Conservation (phyloP, 2,797 vertebrate species). For the Darevskia mixta region DNA sequence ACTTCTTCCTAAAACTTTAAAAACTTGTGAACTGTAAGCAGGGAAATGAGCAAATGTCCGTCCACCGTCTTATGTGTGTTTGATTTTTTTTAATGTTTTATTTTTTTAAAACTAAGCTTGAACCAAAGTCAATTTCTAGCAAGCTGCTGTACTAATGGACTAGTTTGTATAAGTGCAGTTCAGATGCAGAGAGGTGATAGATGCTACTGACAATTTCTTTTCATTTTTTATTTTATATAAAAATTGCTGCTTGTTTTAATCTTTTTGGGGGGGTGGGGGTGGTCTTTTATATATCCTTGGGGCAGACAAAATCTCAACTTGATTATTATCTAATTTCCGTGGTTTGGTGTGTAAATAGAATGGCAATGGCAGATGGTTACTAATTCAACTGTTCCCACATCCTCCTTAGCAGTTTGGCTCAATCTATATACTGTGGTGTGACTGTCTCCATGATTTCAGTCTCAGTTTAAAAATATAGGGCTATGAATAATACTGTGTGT, state of each 20-base stretch:
- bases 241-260: slow-evolving; percentile 86
- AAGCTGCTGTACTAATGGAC: slow-evolving; percentile 96
- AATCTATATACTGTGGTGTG: slow-evolving; percentile 56
- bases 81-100: slow-evolving; percentile 80
- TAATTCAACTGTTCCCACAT: slow-evolving; percentile 70
- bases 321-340: slow-evolving; percentile 72
- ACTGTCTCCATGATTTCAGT: slow-evolving; percentile 61
- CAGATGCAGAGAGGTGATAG: slow-evolving; percentile 87
- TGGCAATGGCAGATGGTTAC: slow-evolving; percentile 73
- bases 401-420: slow-evolving; percentile 62
- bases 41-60: slow-evolving; percentile 82
- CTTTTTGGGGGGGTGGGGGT: slow-evolving; percentile 70
- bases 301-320: slow-evolving; percentile 82
- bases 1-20: slow-evolving; percentile 68
- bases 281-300: slow-evolving; percentile 81
- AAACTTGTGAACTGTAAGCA: slow-evolving; percentile 84
- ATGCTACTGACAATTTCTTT: slow-evolving; percentile 91
- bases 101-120: slow-evolving; percentile 97
- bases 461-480: slow-evolving; percentile 63
- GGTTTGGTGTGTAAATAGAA: slow-evolving; percentile 78
- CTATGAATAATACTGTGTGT: slow-evolving; percentile 47
- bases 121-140: slow-evolving; percentile 99
- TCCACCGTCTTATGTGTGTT: slow-evolving; percentile 79
- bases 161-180: slow-evolving; percentile 86
- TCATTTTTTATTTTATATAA: slow-evolving; percentile 83